Evolutionary conservation across 2,888 invertebrate species (phyloP).

Genomic region (Pseudoips prasinana): DNA sequence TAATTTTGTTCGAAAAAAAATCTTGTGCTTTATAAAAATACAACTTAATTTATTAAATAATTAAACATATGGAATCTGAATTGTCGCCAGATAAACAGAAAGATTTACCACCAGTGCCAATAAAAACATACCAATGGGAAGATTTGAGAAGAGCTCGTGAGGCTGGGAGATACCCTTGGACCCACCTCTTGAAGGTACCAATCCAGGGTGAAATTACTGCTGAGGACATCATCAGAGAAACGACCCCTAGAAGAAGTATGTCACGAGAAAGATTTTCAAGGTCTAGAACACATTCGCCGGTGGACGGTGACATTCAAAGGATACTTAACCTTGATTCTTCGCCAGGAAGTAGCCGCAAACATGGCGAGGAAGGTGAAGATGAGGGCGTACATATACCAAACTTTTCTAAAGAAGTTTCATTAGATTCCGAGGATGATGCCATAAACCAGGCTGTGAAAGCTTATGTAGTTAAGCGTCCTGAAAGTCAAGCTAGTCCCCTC

Average conservation of each 20-base stretch:
- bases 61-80: constrained; percentile 80
- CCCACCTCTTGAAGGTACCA: constrained; percentile 86
- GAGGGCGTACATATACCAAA: constrained; percentile 74
- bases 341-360: constrained; percentile 74
- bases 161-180: constrained; percentile 91
- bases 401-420: constrained; percentile 73
- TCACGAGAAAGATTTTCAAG: constrained; percentile 66
- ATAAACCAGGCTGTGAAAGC: constrained; percentile 45
- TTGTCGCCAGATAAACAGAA: constrained; percentile 77
- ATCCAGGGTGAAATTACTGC: constrained; percentile 76
- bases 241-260: constrained; percentile 74
- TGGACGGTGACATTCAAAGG: constrained; percentile 58
- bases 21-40: constrained; percentile 22
- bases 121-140: constrained; percentile 92
- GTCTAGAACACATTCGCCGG: constrained; percentile 71
- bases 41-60: constrained; percentile 38
- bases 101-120: constrained; percentile 84
- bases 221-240: constrained; percentile 73
- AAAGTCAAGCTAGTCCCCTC: constrained; percentile 48
- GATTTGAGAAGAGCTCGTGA: constrained; percentile 86
- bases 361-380: constrained; percentile 71
- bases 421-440: constrained; percentile 73
- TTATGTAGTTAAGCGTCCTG: constrained; percentile 55
- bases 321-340: constrained; percentile 75
- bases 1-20: constrained; percentile 35